A percentile compares a stretch with the other conserved stretches of the same genome.
phyloP scores from a whole-genome alignment of 92 coral and sea anemone species.

The Pocillopora grandis region DNA sequence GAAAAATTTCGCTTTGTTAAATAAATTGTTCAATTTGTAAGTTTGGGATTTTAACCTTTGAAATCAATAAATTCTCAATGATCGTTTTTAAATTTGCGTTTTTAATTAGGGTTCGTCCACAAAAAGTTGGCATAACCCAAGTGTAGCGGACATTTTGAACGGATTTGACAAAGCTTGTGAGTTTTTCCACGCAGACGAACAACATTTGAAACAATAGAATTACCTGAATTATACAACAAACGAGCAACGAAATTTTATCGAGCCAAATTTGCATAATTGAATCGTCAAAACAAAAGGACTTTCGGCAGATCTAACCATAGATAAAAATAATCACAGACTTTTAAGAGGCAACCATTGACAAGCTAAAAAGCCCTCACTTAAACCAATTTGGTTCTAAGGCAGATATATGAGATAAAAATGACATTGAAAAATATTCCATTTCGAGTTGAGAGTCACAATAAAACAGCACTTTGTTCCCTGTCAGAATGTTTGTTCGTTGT shows the following conservation, averaged over 20 bases:
- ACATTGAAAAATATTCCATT: too few relatives aligned
- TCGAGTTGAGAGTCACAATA: background rate
- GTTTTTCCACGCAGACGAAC: too few relatives aligned
- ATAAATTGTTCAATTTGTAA: background rate
- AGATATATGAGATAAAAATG: too few relatives aligned
- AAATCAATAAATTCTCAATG: background rate
- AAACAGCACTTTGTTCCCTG: background rate
- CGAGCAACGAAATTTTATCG: background rate
- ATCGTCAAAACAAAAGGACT: background rate
- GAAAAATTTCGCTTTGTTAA: constrained; percentile 21
- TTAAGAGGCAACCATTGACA: too few relatives aligned
- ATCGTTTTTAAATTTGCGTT: background rate
- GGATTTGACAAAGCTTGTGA: too few relatives aligned
- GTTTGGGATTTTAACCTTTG: background rate
- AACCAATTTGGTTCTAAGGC: too few relatives aligned
- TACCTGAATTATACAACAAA: constrained; percentile 1
- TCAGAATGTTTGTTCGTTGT: background rate
- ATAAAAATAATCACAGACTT: background rate
- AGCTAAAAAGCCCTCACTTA: too few relatives aligned
- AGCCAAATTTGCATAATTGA: constrained; percentile 21
- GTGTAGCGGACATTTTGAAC: background rate
- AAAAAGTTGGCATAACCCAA: background rate
- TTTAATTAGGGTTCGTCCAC: background rate
- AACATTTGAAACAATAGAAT: background rate
- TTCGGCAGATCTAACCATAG: background rate